Percentiles rank a stretch among this genome's conserved stretches.
Evolutionary conservation across 2,113 vertebrate species (phyloP).

Genomic region (Ochotona curzoniae): DNA sequence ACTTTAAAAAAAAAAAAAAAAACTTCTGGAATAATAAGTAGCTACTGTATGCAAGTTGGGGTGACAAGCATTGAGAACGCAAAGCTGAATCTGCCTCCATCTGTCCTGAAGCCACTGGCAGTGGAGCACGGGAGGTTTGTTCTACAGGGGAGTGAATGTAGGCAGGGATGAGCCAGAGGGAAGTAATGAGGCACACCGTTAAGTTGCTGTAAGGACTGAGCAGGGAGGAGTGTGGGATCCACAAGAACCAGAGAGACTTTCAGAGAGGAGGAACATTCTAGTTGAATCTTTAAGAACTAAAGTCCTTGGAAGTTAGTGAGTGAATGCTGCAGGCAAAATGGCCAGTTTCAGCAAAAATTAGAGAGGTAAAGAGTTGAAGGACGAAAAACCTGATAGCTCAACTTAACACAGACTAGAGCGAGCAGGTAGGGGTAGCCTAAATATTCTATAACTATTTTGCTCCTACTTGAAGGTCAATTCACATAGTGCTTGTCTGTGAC

Average conservation of each 20-base stretch:
- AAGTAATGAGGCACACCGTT: neutral
- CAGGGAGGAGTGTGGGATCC: neutral
- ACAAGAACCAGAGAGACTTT: neutral
- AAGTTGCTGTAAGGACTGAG: neutral
- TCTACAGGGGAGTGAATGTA: neutral
- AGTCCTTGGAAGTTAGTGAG: neutral
- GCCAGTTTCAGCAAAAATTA: neutral
- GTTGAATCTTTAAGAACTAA: conserved; percentile 1
- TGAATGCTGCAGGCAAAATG: neutral
- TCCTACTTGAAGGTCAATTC: neutral
- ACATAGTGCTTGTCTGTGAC: neutral
- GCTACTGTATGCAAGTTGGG: neutral
- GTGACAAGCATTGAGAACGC: neutral
- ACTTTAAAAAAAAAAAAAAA: neutral
- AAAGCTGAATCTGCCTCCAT: neutral
- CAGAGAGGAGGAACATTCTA: neutral
- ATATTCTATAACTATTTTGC: neutral
- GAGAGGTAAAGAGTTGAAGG: neutral
- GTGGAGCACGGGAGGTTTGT: neutral
- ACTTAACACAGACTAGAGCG: neutral
- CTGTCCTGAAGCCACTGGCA: neutral
- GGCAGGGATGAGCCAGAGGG: neutral
- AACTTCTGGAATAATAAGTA: neutral
- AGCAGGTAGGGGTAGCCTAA: neutral
- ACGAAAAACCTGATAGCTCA: neutral